Conservation (phyloP, 2,797 vertebrate species). For the Oceanodroma leucorhoa region DNA sequence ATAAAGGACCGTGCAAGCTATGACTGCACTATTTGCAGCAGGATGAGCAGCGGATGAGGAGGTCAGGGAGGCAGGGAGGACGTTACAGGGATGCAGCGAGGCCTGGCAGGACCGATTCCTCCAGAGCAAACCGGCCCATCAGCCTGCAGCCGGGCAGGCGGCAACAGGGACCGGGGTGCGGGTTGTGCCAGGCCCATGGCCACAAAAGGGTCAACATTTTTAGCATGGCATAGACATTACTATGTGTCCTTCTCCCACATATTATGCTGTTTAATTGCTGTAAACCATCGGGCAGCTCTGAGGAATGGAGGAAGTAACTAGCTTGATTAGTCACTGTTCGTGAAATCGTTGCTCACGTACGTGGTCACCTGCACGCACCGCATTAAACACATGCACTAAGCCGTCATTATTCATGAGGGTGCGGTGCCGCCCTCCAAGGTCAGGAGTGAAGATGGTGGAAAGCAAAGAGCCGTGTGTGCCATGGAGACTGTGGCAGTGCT, state of each 20-base stretch:
- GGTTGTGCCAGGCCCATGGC: not conserved
- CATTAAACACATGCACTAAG: rapidly evolving
- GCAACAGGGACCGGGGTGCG: rapidly evolving
- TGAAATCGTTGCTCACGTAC: not conserved
- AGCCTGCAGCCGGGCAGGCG: not conserved
- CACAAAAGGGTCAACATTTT: not conserved
- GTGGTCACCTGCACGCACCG: rapidly evolving
- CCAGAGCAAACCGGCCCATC: rapidly evolving
- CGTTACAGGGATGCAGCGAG: rapidly evolving
- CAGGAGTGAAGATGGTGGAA: not conserved
- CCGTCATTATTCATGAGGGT: rapidly evolving
- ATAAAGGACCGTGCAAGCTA: not conserved
- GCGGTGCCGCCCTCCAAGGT: rapidly evolving
- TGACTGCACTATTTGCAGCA: not conserved
- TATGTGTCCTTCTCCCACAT: not conserved
- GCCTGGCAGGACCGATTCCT: not conserved
- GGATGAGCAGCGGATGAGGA: not conserved
- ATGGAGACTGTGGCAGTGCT: not conserved
- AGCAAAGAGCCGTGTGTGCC: not conserved
- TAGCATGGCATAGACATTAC: not conserved
- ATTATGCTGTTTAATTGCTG: not conserved
- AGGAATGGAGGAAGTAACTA: not conserved
- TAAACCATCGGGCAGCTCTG: not conserved
- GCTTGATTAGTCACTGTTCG: not conserved
- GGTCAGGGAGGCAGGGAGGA: not conserved